Conservation (phyloP, 2,113 vertebrate species). For the Excalfactoria chinensis region DNA sequence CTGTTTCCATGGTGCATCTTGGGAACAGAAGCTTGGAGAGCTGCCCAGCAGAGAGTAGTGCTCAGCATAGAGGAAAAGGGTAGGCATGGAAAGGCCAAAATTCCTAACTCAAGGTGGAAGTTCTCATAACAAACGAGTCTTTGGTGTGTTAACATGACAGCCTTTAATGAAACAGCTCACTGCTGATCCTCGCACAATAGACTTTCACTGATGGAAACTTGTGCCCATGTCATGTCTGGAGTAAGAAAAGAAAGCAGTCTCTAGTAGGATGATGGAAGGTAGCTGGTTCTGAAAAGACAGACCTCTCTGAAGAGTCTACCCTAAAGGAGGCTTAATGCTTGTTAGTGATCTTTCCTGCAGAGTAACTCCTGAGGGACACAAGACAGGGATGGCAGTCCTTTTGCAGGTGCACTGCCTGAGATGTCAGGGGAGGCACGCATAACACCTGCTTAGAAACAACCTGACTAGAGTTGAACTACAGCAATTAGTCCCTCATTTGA, state of each 20-base stretch:
- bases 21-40: background rate
- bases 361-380: background rate
- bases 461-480: slow-evolving; percentile 45
- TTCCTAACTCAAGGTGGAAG: background rate
- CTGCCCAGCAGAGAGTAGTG: background rate
- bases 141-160: background rate
- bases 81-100: background rate
- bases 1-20: background rate
- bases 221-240: background rate
- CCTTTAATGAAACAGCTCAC: background rate
- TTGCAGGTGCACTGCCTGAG: slow-evolving; percentile 57
- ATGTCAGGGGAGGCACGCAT: slow-evolving; percentile 26
- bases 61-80: background rate
- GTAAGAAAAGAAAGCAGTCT: background rate
- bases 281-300: background rate
- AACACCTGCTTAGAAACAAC: slow-evolving; percentile 52
- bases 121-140: background rate
- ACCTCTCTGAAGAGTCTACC: background rate
- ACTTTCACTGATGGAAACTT: background rate
- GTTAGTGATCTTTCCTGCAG: background rate
- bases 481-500: slow-evolving; percentile 67
- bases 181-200: background rate
- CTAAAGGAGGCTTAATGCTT: background rate
- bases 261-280: background rate
- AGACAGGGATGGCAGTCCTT: background rate